These are phyloP conservation scores for Augiades crinisus DNA, from an alignment of 2,888 invertebrate genomes.

Conservation along the genomic window DNA sequence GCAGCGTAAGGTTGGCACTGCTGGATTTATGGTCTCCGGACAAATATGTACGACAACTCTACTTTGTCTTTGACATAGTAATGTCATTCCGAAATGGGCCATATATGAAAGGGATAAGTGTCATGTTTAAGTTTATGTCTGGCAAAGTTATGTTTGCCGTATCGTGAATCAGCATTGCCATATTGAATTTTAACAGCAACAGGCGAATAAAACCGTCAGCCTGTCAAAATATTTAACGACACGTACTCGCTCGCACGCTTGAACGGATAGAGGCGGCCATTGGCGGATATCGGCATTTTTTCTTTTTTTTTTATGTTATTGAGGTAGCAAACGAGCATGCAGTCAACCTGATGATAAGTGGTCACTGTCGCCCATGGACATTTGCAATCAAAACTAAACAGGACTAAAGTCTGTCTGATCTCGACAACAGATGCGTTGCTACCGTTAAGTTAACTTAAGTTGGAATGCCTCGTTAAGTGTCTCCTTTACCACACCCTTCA, in stretches of 20 bases:
- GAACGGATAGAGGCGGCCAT: conserved; percentile 25
- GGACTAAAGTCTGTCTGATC: too few species aligned
- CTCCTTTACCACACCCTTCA: too few species aligned
- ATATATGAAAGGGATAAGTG: conserved; percentile 3
- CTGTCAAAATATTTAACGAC: conserved; percentile 45
- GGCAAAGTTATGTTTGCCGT: conserved; percentile 13
- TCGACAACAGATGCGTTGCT: too few species aligned
- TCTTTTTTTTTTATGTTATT: too few species aligned
- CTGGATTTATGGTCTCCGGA: conserved; percentile 31
- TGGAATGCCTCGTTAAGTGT: too few species aligned
- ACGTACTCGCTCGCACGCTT: conserved; percentile 31
- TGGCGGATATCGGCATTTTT: too few species aligned
- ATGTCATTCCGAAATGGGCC: conserved; percentile 3
- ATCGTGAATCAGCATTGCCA: conserved; percentile 35
- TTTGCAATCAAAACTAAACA: too few species aligned
- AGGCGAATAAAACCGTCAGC: conserved; percentile 40
- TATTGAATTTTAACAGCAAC: conserved; percentile 39
- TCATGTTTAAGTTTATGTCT: neutral
- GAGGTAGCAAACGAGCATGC: too few species aligned
- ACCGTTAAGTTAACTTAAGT: too few species aligned
- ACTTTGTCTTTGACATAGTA: neutral
- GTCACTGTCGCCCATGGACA: too few species aligned
- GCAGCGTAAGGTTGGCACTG: conserved; percentile 30
- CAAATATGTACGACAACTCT: conserved; percentile 20
- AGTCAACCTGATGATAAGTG: too few species aligned